Conservation (phyloP, 2,888 invertebrate species). For the Abscondita cerata region DNA sequence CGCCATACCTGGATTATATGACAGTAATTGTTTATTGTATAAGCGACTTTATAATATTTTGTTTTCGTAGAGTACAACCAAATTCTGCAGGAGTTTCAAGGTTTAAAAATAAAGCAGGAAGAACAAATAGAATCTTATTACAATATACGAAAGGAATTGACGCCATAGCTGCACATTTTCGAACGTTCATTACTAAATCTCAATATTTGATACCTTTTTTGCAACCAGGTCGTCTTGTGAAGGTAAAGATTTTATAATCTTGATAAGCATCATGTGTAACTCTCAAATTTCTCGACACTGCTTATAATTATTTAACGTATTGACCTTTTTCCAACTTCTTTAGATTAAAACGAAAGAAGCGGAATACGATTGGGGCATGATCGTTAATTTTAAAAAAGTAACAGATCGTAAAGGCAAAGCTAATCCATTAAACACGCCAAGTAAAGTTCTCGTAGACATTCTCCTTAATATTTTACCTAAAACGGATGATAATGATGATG, state of each 20-base stretch:
- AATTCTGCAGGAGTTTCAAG: slow-evolving; percentile 70
- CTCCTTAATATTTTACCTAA: slow-evolving; percentile 80
- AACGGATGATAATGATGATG: slow-evolving; percentile 58
- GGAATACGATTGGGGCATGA: slow-evolving; percentile 96
- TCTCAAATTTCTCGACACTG: too few species aligned
- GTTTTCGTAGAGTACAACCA: slow-evolving; percentile 66
- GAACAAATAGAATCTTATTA: slow-evolving; percentile 81
- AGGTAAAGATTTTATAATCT: slow-evolving; percentile 73
- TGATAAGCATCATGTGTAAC: too few species aligned
- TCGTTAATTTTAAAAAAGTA: slow-evolving; percentile 82
- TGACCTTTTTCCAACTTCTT: too few species aligned
- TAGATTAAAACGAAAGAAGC: slow-evolving; percentile 82
- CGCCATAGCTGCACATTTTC: slow-evolving; percentile 75
- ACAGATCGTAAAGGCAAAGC: slow-evolving; percentile 48
- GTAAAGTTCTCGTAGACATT: slow-evolving; percentile 81
- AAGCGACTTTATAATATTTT: slow-evolving; percentile 1
- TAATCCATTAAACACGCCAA: slow-evolving; percentile 65
- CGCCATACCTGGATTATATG: slow-evolving; percentile 86
- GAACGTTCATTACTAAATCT: slow-evolving; percentile 81
- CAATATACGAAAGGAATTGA: slow-evolving; percentile 82
- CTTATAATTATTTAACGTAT: too few species aligned
- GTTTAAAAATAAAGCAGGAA: slow-evolving; percentile 75
- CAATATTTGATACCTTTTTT: slow-evolving; percentile 92
- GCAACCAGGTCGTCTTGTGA: slow-evolving; percentile 91
- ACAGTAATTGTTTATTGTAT: slow-evolving; percentile 67